Conservation (phyloP, 2,888 invertebrate species). For the Gisinianus flammeolus region DNA sequence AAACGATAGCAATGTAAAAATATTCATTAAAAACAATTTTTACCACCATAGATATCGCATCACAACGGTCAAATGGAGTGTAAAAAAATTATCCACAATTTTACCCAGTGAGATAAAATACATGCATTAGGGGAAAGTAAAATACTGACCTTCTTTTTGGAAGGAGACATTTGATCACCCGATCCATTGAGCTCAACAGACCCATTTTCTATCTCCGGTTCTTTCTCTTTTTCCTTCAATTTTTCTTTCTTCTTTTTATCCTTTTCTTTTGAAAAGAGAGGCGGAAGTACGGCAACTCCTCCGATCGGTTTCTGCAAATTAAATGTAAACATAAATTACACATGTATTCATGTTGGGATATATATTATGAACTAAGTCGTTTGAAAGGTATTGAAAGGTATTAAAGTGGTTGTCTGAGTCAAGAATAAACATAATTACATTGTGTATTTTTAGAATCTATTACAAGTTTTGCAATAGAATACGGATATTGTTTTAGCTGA, state of each 20-base stretch:
- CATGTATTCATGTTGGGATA: too few species aligned
- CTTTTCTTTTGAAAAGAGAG: constrained; percentile 65
- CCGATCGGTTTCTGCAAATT: constrained; percentile 76
- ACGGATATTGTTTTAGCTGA: too few species aligned
- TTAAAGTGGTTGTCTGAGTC: constrained; percentile 24
- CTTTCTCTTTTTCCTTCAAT: constrained; percentile 55
- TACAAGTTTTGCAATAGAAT: too few species aligned
- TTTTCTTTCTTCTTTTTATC: constrained; percentile 56
- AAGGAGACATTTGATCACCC: constrained; percentile 44
- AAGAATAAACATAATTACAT: not conserved
- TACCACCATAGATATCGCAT: constrained; percentile 1
- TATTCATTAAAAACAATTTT: not conserved
- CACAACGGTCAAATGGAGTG: not conserved
- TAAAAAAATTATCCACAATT: not conserved
- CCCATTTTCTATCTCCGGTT: constrained; percentile 58
- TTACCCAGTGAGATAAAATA: not conserved
- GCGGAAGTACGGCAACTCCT: constrained; percentile 81
- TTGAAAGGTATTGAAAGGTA: not conserved
- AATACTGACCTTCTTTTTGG: constrained; percentile 55
- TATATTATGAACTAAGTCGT: not conserved
- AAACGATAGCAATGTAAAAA: not conserved
- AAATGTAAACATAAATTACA: not conserved
- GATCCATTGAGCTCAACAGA: constrained; percentile 50
- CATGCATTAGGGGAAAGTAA: not conserved
- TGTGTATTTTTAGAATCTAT: too few species aligned